phyloP scores from a whole-genome alignment of 2,113 vertebrate species.

The Passer montanus region DNA sequence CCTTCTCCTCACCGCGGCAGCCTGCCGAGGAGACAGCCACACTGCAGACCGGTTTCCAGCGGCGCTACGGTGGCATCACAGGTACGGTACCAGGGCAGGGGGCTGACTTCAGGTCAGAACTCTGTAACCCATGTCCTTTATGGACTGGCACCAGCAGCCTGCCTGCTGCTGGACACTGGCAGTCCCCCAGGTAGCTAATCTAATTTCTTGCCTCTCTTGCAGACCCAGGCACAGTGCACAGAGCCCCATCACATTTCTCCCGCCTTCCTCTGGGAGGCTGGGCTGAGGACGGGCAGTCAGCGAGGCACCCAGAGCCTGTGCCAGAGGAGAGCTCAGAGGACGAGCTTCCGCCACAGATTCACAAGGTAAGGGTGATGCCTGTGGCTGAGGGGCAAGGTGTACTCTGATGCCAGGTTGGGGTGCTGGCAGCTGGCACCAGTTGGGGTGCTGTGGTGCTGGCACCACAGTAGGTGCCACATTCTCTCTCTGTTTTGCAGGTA shows the following conservation, averaged over 20 bases:
- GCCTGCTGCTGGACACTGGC: background rate
- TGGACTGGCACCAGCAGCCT: background rate
- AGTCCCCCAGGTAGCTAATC: background rate
- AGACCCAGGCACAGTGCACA: slow-evolving; percentile 78
- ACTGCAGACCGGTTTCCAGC: slow-evolving; percentile 79
- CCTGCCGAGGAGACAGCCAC: slow-evolving; percentile 75
- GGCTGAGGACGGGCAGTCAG: slow-evolving; percentile 85
- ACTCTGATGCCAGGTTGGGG: background rate
- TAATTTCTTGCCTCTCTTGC: background rate
- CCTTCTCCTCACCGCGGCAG: slow-evolving; percentile 70
- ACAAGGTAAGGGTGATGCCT: slow-evolving; percentile 81
- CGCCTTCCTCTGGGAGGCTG: slow-evolving; percentile 93
- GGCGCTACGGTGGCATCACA: slow-evolving; percentile 78
- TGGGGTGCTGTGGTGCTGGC: too few species aligned
- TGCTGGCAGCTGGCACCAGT: background rate
- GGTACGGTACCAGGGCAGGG: slow-evolving; percentile 64
- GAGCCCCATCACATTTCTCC: slow-evolving; percentile 79
- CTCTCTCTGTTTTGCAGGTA: slow-evolving; percentile 67
- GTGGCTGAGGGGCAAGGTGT: background rate
- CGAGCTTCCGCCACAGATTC: slow-evolving; percentile 90
- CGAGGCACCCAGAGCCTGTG: slow-evolving; percentile 84
- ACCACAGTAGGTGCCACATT: background rate
- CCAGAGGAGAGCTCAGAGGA: slow-evolving; percentile 94
- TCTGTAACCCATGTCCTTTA: accelerated
- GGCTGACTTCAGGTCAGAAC: background rate